phyloP scores from a whole-genome alignment of 1,140 invertebrate genomes.

The honey bee (Apis mellifera) region Amel_HAv3.1 CM009934.2:6144001-6144500 shows the following conservation, averaged over 20 bases:
- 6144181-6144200: not conserved
- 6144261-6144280: not conserved
- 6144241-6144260: constrained; percentile 23
- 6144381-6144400: not conserved
- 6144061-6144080: constrained; percentile 29
- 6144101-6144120: constrained; percentile 46
- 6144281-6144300: not conserved
- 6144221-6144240: constrained; percentile 19
- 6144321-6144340: no score
- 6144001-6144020: constrained; percentile 41
- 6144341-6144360: not conserved
- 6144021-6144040: constrained; percentile 36
- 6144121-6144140: constrained; percentile 27
- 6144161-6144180: constrained; percentile 38
- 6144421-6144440: no score
- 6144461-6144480: no score
- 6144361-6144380: not conserved
- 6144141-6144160: constrained; percentile 35
- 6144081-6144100: constrained; percentile 51
- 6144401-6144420: no score
- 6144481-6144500: no score
- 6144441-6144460: no score
- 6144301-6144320: not conserved
- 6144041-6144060: constrained; percentile 53
- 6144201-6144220: not conserved